Evolutionary conservation across 2,113 vertebrate genomes (phyloP).

Genomic region (Aldabrachelys gigantea): DNA sequence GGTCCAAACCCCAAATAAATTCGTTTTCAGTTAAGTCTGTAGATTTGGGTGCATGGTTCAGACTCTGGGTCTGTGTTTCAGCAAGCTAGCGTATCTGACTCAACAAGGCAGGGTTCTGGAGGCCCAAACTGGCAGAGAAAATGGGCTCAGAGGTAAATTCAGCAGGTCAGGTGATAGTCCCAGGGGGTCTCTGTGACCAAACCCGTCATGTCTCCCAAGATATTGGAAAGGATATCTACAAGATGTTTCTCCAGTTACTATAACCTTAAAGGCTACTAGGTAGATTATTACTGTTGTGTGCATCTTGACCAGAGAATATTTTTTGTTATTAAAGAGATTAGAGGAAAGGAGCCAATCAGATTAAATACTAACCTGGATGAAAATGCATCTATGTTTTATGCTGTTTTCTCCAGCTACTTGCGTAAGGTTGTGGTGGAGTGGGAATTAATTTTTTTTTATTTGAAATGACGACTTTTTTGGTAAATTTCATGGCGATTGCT

Average conservation of each 20-base stretch:
- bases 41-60: too few relatives aligned
- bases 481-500: slow-evolving; percentile 29
- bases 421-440: slow-evolving; percentile 18
- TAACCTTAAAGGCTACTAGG: neutral
- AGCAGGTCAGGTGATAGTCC: too few relatives aligned
- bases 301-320: neutral
- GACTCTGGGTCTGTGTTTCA: too few relatives aligned
- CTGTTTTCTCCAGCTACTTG: slow-evolving; percentile 43
- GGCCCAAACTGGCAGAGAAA: too few relatives aligned
- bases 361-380: slow-evolving; percentile 26
- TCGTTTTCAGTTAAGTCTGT: too few relatives aligned
- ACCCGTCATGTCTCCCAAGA: neutral
- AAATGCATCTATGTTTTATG: slow-evolving; percentile 45
- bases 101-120: too few relatives aligned
- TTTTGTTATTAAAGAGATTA: neutral
- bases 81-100: too few relatives aligned
- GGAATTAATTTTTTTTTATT: neutral
- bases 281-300: neutral
- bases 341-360: neutral
- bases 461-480: neutral
- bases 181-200: too few relatives aligned
- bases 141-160: too few relatives aligned
- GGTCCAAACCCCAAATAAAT: too few relatives aligned
- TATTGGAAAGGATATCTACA: neutral
- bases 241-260: neutral